Evolutionary conservation across 2,797 vertebrate species (phyloP).

Genomic region (Pangasius sanitwongsei): DNA sequence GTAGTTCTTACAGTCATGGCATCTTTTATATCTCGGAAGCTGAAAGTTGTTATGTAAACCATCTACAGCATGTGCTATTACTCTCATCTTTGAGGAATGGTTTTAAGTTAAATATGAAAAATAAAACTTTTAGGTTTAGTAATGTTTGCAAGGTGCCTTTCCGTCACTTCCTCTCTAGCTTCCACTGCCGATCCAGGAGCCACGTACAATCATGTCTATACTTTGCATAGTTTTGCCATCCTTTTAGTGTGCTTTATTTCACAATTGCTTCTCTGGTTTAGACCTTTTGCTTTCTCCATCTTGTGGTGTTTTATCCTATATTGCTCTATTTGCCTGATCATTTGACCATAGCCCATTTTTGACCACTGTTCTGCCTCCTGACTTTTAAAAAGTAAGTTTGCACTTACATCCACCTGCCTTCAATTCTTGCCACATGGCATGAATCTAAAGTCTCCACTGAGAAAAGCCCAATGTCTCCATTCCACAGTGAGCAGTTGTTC

Average conservation of each 20-base stretch:
- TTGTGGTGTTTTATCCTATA: neutral
- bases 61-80: neutral
- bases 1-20: neutral
- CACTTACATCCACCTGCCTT: neutral
- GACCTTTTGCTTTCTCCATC: neutral
- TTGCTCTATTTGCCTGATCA: neutral
- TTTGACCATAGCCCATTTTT: neutral
- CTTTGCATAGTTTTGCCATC: neutral
- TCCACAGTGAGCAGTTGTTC: slow-evolving; percentile 43
- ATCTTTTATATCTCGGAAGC: neutral
- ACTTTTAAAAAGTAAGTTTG: neutral
- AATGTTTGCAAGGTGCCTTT: neutral
- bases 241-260: neutral
- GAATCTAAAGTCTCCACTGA: neutral
- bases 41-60: neutral
- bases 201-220: neutral
- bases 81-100: neutral
- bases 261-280: neutral
- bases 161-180: neutral
- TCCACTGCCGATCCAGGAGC: neutral
- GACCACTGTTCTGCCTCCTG: neutral
- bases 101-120: neutral
- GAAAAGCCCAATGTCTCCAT: neutral
- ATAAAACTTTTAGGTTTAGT: neutral
- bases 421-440: neutral